Evolutionary conservation across 1,140 invertebrate genomes (phyloP), one percentile per base, ranked within the genome.

Genomic region (Aphelenchoides fujianensis): DNA sequence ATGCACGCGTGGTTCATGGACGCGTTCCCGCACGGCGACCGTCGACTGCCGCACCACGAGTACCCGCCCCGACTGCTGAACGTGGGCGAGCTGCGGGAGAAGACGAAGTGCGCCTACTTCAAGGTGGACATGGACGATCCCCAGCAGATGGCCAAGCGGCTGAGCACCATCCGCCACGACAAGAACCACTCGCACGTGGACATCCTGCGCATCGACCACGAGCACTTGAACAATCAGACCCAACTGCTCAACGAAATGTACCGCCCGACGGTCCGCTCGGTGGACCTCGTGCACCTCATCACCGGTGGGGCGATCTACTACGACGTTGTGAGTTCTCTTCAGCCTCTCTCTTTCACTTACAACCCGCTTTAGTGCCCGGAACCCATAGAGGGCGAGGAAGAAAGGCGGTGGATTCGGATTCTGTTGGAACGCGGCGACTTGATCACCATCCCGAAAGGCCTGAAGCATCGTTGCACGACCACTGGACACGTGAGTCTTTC

Each of bases 111-210:
- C 52, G 5, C 16, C 3, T 34, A 63, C 7, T 63, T 41, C 61
- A 63, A 77, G 70, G 75, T 77, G 1, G 75, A 77, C 37, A 36
- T 77, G 31, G 75, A 78, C 48, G 75, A 77, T 70, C 71, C 75
- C 32, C 62, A 70, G 9, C 55, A 66, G 28, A 72, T 72, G 69
- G 73, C 77, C 37, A 77, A 77, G 36, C 53, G 75, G 19, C 57
- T 77, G 5, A 69, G 63, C 7, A 41, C 63, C 9, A 68, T 77
- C 12, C 77, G 75, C 30, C 62, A 69, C 16, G 75, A 77, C 5
- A 41, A 63, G 5, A 59, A 59, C 5, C 7, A 7, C 34, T 5
- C 34, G 5, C 5, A 23, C 23, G 7, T 32, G 19, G 55, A 59
- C 23, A 32, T 59, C 5, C 34, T 59, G 12, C 55, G 55, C 7